phyloP scores from a whole-genome alignment of 2,888 invertebrate genomes.

The Cataglyphis rosenhaueri region DNA sequence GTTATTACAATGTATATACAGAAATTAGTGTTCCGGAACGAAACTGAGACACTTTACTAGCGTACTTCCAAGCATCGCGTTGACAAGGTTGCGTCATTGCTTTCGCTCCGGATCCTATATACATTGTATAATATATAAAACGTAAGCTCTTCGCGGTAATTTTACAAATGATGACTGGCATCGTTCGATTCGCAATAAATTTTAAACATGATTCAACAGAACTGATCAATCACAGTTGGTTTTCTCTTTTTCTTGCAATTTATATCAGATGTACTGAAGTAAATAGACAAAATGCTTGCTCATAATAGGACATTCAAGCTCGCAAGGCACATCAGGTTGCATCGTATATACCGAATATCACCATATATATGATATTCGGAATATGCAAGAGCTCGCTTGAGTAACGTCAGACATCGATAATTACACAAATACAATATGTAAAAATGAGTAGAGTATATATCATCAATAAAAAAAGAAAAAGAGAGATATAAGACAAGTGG shows the following conservation, averaged over 20 bases:
- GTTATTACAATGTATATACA: background rate
- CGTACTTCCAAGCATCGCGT: background rate
- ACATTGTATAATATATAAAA: background rate
- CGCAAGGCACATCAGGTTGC: background rate
- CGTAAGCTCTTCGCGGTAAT: background rate
- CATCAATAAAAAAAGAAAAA: conserved; percentile 9
- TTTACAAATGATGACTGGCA: background rate
- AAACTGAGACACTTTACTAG: background rate
- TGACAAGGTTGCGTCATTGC: background rate
- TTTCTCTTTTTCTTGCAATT: conserved; percentile 22
- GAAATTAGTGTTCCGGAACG: background rate
- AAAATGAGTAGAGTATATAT: conserved; percentile 36
- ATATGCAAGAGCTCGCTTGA: background rate
- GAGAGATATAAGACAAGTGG: conserved; percentile 56
- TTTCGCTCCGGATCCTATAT: background rate
- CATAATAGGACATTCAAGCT: conserved; percentile 20
- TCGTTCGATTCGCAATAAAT: background rate
- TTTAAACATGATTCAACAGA: conserved; percentile 11
- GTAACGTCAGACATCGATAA: conserved; percentile 46
- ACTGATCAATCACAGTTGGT: conserved; percentile 62
- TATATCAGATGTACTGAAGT: conserved; percentile 59
- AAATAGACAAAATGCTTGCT: conserved; percentile 57
- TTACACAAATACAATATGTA: conserved; percentile 57
- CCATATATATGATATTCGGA: background rate
- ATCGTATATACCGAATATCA: background rate